Conservation (phyloP, 2,797 vertebrate genomes). For the Falco rusticolus region DNA sequence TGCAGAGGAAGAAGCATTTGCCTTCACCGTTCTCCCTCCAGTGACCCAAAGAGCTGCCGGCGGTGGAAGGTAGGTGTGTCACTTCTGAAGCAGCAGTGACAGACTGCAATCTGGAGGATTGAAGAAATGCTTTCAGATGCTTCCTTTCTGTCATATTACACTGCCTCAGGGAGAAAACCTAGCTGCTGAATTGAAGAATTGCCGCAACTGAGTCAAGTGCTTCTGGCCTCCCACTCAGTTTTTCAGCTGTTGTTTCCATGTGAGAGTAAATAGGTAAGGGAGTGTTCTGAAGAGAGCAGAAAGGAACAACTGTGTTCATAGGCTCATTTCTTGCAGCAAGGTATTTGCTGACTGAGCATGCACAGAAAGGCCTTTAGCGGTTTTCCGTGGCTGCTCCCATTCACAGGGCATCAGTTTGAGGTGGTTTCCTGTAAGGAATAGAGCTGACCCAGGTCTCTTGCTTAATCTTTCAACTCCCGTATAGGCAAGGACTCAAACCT, state of each 20-base stretch:
- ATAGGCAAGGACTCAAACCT: background rate
- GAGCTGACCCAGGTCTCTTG: slow-evolving; percentile 6
- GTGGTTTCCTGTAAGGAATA: slow-evolving; percentile 12
- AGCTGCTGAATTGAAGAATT: slow-evolving; percentile 46
- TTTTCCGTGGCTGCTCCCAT: background rate
- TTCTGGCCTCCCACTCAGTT: slow-evolving; percentile 48
- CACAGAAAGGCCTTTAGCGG: background rate
- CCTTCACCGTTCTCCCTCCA: background rate
- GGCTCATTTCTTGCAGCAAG: slow-evolving; percentile 10
- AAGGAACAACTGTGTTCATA: background rate
- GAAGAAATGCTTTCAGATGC: slow-evolving; percentile 47
- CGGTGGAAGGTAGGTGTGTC: slow-evolving; percentile 7
- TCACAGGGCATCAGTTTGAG: background rate
- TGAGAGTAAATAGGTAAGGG: slow-evolving; percentile 37
- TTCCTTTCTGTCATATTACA: slow-evolving; percentile 62
- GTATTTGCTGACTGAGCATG: slow-evolving; percentile 12
- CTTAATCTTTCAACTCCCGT: background rate
- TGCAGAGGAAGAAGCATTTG: background rate
- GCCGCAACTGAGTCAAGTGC: slow-evolving; percentile 29
- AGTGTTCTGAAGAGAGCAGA: slow-evolving; percentile 31
- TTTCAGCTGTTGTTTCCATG: slow-evolving; percentile 35
- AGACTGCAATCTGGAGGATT: slow-evolving; percentile 11
- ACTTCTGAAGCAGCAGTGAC: slow-evolving; percentile 40
- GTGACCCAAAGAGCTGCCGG: background rate
- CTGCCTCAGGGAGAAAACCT: slow-evolving; percentile 35